Evolutionary conservation across 1,140 invertebrate genomes (phyloP), one percentile per base, ranked within the genome.

Genomic region (Calliopsis andreniformis): DNA sequence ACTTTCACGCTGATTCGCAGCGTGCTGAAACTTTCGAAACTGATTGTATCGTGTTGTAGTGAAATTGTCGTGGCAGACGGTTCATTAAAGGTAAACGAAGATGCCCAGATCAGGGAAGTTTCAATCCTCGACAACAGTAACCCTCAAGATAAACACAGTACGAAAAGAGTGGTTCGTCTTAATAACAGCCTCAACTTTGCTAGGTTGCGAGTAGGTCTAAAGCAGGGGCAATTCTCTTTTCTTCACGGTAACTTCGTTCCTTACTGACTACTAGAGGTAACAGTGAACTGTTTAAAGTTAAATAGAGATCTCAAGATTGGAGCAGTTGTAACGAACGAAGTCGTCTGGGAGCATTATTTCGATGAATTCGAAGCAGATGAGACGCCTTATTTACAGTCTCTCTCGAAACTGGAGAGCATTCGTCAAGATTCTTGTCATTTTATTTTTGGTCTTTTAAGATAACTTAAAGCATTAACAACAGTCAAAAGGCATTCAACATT

Each of bases 241-340:
- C 18, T 35, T 49, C 51, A n/a, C n/a, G n/a, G 47, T 30, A 43
- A 53, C 39, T 69, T 47, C 25, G 49, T 64, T 64, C n/a, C 49
- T 23, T 20, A 10, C 45, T 30, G 49, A 39, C 20, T 2, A 30
- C 30, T 4, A 28, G 18, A 18, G 25, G 18, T 45, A 58, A 32
- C 8, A 39, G 53, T 56, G 32, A 58, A 69, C 67, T 58, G 20
- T 18, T 58, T 58, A 18, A 32, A 69, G 53, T 69, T 69, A 58
- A 69, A 59, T 59, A n/a, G 67, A 59, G 67, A 45, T 69, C 32
- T 69, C 23, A 69, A 69, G 67, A 32, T 59, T 59, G 67, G 23
- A 59, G 45, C 14, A 59, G 28, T n/a, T 45, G n/a, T 69, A 69
- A 45, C 67, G 45, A 7, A 35, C 23, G 14, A 23, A 47, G 25